Conservation (phyloP, 2,888 invertebrate species). For the Tenthredo notha region DNA sequence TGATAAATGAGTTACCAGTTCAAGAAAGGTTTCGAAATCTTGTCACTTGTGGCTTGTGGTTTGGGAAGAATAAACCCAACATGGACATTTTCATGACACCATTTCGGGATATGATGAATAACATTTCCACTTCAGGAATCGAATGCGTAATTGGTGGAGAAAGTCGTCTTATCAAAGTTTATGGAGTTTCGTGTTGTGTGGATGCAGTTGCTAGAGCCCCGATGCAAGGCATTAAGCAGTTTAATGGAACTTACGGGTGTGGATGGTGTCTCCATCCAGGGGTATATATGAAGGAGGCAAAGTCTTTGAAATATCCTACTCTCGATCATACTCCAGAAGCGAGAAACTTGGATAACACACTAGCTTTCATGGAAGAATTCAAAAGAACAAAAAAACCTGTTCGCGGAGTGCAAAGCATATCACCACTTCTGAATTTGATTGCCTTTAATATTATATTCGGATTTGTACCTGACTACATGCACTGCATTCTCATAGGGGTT, state of each 20-base stretch:
- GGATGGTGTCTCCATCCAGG: no score
- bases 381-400: slow-evolving; percentile 27
- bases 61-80: no score
- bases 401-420: slow-evolving; percentile 52
- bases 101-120: no score
- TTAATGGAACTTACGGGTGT: slow-evolving; percentile 46
- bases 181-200: slow-evolving; percentile 33
- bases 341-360: slow-evolving; percentile 49
- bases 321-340: slow-evolving; percentile 3
- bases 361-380: slow-evolving; percentile 39
- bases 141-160: no score
- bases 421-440: slow-evolving; percentile 48
- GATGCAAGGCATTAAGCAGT: slow-evolving; percentile 53
- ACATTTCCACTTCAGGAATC: no score
- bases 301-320: slow-evolving; percentile 53
- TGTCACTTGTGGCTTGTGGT: no score
- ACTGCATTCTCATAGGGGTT: background rate
- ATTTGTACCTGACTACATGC: slow-evolving; percentile 53
- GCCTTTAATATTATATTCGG: slow-evolving; percentile 54
- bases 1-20: no score
- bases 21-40: no score
- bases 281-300: background rate
- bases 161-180: no score
- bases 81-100: no score
- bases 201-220: slow-evolving; percentile 54